Evolutionary conservation across 1,140 invertebrate genomes (phyloP), one percentile per base, ranked within the genome.

Genomic region (Gonioctena quinquepunctata): DNA sequence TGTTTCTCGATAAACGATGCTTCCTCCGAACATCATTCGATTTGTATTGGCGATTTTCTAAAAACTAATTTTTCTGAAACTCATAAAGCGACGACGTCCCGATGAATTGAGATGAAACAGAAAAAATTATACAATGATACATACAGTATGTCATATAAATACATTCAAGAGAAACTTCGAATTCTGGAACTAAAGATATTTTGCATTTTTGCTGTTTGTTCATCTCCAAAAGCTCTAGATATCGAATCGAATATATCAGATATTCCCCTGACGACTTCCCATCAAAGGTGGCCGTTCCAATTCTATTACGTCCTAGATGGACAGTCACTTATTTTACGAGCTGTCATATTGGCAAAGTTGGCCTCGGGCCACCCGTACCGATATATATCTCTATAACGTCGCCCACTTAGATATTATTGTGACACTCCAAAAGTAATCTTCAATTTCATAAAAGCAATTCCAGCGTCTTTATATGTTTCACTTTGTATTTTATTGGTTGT

Each of bases 271-370:
- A 48, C 26, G 26, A 25, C 18, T 62, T n/a, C 33, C 23, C 60
- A 79, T 76, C 76, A 74, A 75, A 79, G 77, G 77, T 81, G 79
- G 77, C 78, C 68, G 78, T 80, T 77, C 52, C 77, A 81, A 81
- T 81, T 76, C 79, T 81, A 81, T 81, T 81, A 81, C 54, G 54
- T 73, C 50, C 76, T 61, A 73, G 77, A 79, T 75, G 79, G 80
- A 80, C 79, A 77, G 77, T 77, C 79, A 79, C 77, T 81, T 81
- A 81, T 78, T 80, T 81, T 81, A 81, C 78, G 76, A 75, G 73
- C 77, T 80, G 80, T 81, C 80, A 81, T 81, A 81, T 81, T 81
- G 79, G 78, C 78, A 75, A 76, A 71, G 66, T 72, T 76, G 74
- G 75, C 75, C 71, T 59, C 33, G 70, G 76, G 77, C 60, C 33